These are phyloP conservation scores for Pachycephus smyrnensis DNA, from an alignment of 2,888 invertebrate species.

Conservation along the genomic window DNA sequence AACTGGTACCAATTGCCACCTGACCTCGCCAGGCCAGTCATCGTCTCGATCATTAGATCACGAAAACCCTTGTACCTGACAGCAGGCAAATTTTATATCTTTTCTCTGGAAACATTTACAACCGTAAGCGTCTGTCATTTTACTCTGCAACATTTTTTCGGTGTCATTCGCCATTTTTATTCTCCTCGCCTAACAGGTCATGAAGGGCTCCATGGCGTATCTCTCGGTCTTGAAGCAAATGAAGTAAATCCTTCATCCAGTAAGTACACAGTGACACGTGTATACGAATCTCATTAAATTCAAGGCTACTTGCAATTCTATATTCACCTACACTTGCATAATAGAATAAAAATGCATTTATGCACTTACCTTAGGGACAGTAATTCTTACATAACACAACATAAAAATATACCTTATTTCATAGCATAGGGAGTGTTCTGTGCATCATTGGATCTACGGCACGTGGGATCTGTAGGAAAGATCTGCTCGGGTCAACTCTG, in stretches of 20 bases:
- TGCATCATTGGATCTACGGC: neutral
- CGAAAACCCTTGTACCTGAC: neutral
- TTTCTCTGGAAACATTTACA: conserved; percentile 4
- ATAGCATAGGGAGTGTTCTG: neutral
- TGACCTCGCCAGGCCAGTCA: neutral
- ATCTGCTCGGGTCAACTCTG: neutral
- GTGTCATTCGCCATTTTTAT: neutral
- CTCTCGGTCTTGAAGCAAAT: conserved; percentile 34
- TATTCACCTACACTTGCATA: neutral
- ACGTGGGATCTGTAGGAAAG: neutral
- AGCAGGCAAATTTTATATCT: neutral
- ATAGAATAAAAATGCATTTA: neutral
- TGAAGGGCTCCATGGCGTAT: conserved; percentile 38
- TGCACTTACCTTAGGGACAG: neutral
- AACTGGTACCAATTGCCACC: neutral
- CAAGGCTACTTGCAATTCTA: neutral
- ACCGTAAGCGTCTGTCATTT: neutral
- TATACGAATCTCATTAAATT: neutral
- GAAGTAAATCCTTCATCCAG: conserved; percentile 13
- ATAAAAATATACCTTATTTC: neutral
- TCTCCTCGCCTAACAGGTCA: conserved; percentile 24
- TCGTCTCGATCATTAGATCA: neutral
- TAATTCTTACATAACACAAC: neutral
- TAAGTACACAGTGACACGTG: neutral
- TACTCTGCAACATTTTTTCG: neutral